A percentile compares a stretch with the other conserved stretches of the same genome.
phyloP scores from a whole-genome alignment of 2,888 invertebrate species.

The Drosophila histrio region DNA sequence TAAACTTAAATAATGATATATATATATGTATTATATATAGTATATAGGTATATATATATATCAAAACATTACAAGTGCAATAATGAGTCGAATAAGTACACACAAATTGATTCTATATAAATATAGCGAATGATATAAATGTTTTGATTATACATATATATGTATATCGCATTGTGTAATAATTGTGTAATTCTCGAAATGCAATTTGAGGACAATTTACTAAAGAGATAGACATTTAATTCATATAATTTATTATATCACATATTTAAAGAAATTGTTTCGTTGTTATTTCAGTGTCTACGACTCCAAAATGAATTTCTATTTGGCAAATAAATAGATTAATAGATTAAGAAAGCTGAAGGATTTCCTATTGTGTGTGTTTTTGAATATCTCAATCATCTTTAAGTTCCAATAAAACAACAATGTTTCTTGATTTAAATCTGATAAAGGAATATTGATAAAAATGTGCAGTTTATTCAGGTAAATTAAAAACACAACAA shows the following conservation, averaged over 20 bases:
- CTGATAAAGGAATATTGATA: neutral
- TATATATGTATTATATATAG: no score
- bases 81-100: neutral
- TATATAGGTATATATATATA: neutral
- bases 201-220: neutral
- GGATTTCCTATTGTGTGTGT: neutral
- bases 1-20: neutral
- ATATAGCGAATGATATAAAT: neutral
- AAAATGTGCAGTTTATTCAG: neutral
- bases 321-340: slow-evolving; percentile 4
- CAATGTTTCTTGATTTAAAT: neutral
- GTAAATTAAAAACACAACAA: neutral
- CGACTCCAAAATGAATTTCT: slow-evolving; percentile 11
- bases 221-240: neutral
- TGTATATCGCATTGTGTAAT: slow-evolving; percentile 29
- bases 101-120: neutral
- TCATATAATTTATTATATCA: neutral
- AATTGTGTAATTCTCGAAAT: slow-evolving; percentile 45
- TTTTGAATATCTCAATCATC: neutral
- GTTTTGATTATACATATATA: neutral
- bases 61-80: neutral
- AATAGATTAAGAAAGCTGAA: slow-evolving; percentile 1
- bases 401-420: neutral
- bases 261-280: neutral
- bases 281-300: slow-evolving; percentile 13